Percentiles rank a stretch among this genome's conserved stretches.
Conservation (phyloP, 2,888 invertebrate genomes). For the Drosophila greeni region DNA sequence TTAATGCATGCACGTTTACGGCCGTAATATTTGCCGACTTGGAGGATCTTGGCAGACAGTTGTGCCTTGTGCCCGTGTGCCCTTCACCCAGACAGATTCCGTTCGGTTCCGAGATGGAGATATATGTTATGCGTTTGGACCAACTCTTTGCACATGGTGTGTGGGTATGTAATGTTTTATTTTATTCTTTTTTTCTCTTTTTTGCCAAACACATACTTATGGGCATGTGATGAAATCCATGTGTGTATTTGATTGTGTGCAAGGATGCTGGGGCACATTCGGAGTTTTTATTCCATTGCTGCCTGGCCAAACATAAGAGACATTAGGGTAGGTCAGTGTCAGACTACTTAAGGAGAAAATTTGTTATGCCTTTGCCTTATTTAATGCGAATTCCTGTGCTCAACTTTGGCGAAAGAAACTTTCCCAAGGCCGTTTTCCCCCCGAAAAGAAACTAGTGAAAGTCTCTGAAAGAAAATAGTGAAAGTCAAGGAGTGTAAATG, state of each 20-base stretch:
- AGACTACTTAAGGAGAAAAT: slow-evolving; percentile 59
- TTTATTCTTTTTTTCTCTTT: slow-evolving; percentile 2
- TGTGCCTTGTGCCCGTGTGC: slow-evolving; percentile 45
- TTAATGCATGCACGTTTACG: slow-evolving; percentile 61
- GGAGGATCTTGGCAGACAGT: slow-evolving; percentile 46
- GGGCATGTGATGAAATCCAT: slow-evolving; percentile 30
- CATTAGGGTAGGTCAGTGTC: slow-evolving; percentile 71
- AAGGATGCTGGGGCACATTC: slow-evolving; percentile 48
- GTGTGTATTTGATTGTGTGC: slow-evolving; percentile 20
- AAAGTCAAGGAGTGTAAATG: slow-evolving; percentile 23
- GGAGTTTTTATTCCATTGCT: slow-evolving; percentile 69
- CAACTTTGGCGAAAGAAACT: slow-evolving; percentile 59
- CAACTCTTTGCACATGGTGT: slow-evolving; percentile 27
- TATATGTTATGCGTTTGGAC: slow-evolving; percentile 18
- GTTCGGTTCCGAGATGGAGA: slow-evolving; percentile 13
- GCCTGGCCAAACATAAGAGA: slow-evolving; percentile 64
- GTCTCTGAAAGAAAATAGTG: slow-evolving; percentile 34
- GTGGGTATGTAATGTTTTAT: slow-evolving; percentile 19
- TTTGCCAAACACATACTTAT: slow-evolving; percentile 37
- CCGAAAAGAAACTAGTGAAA: slow-evolving; percentile 49
- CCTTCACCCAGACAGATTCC: slow-evolving; percentile 38
- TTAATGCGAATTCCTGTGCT: slow-evolving; percentile 40
- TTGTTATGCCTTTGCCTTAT: slow-evolving; percentile 51
- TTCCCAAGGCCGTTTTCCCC: slow-evolving; percentile 47
- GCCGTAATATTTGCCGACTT: slow-evolving; percentile 54